phyloP scores from a whole-genome alignment of 2,888 invertebrate genomes.

The Apodemia duryi region DNA sequence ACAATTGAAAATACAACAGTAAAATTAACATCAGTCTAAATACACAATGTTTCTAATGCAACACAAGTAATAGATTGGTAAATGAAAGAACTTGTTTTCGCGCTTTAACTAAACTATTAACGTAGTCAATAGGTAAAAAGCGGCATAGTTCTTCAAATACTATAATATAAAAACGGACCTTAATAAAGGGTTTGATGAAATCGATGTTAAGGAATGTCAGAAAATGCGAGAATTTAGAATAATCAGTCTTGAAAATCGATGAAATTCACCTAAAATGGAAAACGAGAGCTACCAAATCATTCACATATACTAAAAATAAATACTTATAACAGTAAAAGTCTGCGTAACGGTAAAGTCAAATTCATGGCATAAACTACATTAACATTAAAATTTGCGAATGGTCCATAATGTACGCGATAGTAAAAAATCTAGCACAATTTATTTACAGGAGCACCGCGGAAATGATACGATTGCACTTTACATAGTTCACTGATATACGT shows the following conservation, averaged over 20 bases:
- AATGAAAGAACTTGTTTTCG: slow-evolving; percentile 32
- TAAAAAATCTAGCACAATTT: slow-evolving; percentile 76
- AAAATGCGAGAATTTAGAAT: slow-evolving; percentile 65
- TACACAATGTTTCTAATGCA: slow-evolving; percentile 22
- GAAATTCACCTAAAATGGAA: slow-evolving; percentile 49
- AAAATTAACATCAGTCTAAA: slow-evolving; percentile 17
- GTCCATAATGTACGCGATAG: slow-evolving; percentile 69
- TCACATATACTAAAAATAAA: slow-evolving; percentile 59
- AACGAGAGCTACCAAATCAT: slow-evolving; percentile 39
- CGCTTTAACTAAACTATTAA: slow-evolving; percentile 64
- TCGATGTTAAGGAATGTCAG: slow-evolving; percentile 57
- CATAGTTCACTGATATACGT: slow-evolving; percentile 45
- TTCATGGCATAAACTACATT: slow-evolving; percentile 39
- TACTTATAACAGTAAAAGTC: slow-evolving; percentile 62
- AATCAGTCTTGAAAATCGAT: slow-evolving; percentile 75
- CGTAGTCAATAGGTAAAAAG: slow-evolving; percentile 65
- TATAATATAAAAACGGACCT: slow-evolving; percentile 18
- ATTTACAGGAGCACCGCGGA: slow-evolving; percentile 76
- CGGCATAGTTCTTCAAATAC: slow-evolving; percentile 56
- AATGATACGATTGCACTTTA: slow-evolving; percentile 46
- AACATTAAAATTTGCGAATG: slow-evolving; percentile 52
- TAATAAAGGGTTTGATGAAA: slow-evolving; percentile 28
- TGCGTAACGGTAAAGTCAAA: slow-evolving; percentile 29
- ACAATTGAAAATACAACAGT: slow-evolving; percentile 14
- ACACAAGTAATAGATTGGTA: slow-evolving; percentile 30